Base-by-base conservation (phyloP, 2,888 invertebrate genomes). In the Rhingia campestris region DNA sequence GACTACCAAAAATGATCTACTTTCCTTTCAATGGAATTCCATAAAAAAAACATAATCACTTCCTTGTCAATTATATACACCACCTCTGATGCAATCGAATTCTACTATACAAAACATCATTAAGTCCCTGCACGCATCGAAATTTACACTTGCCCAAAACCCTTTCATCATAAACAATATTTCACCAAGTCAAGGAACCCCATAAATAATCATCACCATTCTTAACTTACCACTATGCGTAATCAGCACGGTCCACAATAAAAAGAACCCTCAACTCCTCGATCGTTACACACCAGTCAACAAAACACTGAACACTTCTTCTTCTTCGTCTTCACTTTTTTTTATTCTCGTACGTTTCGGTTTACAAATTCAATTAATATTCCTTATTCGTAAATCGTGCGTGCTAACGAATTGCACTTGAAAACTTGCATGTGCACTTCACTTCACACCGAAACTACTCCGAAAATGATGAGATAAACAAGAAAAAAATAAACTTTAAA, bases 401-500 rank as follows among this genome's bases (percentile, higher is more conserved):
- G 77, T 73, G 72, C 66, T 61, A 43, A 67, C 49, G 61, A 67
- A 63, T 58, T 77, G 74, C 84, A 84, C 79, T 84, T 72, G 54
- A 84, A 80, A 79, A 47, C 70, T 59, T 84, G 74, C 84, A 79
- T 69, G 70, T 76, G 66, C 73, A 84, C 84, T 84, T 53, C 74
- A 70, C 72, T 67, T 56, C 56, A 72, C 54, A 63, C 33, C 47
- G 7, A 37, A 32, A 41, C 47, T 59, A 51, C 39, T 45, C 63
- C 43, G 54, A 59, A 56, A 64, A 51, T 6, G 49, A 12, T 33
- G 33, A 35, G 30, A 35, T 37, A 22, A 41, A 69, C 39, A 51
- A 37, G 47, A 2, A 35, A 22, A 22, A 51, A 22, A 53, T 1
- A 33, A 61, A 70, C 43, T 33, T 12, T 12, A 47, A 64, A 82